phyloP scores from a whole-genome alignment of 2,797 vertebrate species.

The Enteromius paludinosus region DNA sequence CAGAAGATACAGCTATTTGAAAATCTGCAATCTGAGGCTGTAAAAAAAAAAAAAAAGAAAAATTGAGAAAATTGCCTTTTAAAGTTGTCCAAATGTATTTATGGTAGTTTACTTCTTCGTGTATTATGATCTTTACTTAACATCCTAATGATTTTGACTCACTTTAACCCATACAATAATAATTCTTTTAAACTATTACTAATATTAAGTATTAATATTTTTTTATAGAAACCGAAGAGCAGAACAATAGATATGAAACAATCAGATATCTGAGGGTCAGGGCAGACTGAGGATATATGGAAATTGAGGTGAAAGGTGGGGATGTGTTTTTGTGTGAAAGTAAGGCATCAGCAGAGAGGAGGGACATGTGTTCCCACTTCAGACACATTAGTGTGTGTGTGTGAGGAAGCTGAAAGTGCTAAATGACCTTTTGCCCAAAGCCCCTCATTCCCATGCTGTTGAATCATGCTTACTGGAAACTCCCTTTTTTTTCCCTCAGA shows the following conservation, averaged over 20 bases:
- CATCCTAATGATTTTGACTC: no score
- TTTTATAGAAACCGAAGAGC: constrained; percentile 3
- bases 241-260: constrained; percentile 6
- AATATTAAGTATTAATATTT: neutral
- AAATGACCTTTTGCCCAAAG: constrained; percentile 29
- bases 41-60: no score
- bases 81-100: no score
- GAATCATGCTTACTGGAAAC: constrained; percentile 66
- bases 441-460: constrained; percentile 29
- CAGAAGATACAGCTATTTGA: no score
- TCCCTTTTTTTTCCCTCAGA: neutral
- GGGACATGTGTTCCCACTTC: constrained; percentile 34
- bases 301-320: constrained; percentile 51
- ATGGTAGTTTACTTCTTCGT: no score
- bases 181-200: neutral
- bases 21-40: no score
- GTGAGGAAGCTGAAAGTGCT: neutral
- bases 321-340: constrained; percentile 54
- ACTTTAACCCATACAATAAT: neutral
- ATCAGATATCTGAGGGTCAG: constrained; percentile 11
- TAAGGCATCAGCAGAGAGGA: constrained; percentile 61
- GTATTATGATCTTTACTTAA: no score
- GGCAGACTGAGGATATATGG: constrained; percentile 27
- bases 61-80: no score
- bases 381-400: neutral